Evolutionary conservation across 1,140 invertebrate genomes (phyloP).

Genomic region (Aphaenogaster floridana): DNA sequence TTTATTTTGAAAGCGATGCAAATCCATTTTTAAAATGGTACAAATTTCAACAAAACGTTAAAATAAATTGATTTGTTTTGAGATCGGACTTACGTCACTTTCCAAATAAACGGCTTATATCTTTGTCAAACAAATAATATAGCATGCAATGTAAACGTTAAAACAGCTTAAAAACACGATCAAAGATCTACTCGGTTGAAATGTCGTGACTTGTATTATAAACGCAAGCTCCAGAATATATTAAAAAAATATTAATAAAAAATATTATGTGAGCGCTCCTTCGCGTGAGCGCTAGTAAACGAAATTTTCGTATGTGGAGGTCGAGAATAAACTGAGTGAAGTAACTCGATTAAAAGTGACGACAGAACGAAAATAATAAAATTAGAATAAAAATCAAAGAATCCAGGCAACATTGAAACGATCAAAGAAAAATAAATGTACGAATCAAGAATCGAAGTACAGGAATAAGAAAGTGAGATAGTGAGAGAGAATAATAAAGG

Average conservation of each 20-base stretch:
- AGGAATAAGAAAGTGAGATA: conserved; percentile 5
- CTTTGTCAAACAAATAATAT: conserved; percentile 74
- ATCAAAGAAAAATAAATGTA: conserved; percentile 85
- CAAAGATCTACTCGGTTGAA: conserved; percentile 75
- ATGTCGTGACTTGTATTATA: conserved; percentile 72
- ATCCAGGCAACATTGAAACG: conserved; percentile 86
- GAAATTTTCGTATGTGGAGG: conserved; percentile 66
- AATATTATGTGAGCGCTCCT: conserved; percentile 61
- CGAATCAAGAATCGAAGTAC: conserved; percentile 45
- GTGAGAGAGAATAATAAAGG: conserved; percentile 3
- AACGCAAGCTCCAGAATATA: conserved; percentile 73
- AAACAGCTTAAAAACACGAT: conserved; percentile 74
- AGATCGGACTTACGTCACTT: conserved; percentile 6
- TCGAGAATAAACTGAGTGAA: conserved; percentile 73
- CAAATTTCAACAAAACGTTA: not conserved
- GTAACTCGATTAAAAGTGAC: conserved; percentile 71
- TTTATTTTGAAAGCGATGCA: conserved; percentile 3
- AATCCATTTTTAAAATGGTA: not conserved
- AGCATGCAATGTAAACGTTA: conserved; percentile 78
- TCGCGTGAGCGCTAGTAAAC: conserved; percentile 74
- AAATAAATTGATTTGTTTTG: not conserved
- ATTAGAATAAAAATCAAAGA: conserved; percentile 68
- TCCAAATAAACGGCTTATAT: conserved; percentile 24
- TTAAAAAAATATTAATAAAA: conserved; percentile 61
- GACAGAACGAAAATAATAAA: conserved; percentile 64